Evolutionary conservation across 2,797 vertebrate genomes (phyloP), one percentile per base, ranked within the genome.

Genomic region (Enteromius treurensis): DNA sequence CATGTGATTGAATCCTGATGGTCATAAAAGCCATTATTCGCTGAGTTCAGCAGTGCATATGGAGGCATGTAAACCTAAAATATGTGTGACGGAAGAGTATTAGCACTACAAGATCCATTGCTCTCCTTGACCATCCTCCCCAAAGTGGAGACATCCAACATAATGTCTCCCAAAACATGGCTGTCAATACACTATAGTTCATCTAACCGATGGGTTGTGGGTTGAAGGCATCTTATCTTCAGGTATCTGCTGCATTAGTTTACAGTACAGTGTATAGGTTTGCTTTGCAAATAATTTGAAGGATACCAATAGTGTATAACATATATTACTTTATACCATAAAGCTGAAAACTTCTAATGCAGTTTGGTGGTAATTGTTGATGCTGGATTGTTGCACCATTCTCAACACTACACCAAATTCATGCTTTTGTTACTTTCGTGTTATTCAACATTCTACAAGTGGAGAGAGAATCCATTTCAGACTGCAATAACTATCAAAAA

Each of bases 1-100:
- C 17, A 53, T 58, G 51, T 75, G 73, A 75, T 75, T 58, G 51
- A 13, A 76, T 58, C 3, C 13, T 75, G 32, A 55, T 75, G 49
- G 53, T 40, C 21, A 73, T 23, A 1, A 23, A 40, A 74, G n/a
- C 1, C 19, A 21, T 32, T 51, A 29, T 71, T 21, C 10, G 9
- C 51, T 51, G 26, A n/a, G 32, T 58, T 75, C 13, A 34, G 21
- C 21, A 40, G 73, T 40, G 51, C 5, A 32, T 40, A 40, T 17
- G 3, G 3, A 76, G 21, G 51, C 19, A 55, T 55, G 15, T 23
- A 55, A 5, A 74, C 49, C 29, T 55, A 75, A 37, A 23, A 14
- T 55, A 37, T 23, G 4, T 47, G 47, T 5, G 3, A 74, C 17
- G 9, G 26, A 53, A 73, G 19, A 55, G 32, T 55, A 6, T 37